phyloP scores from a whole-genome alignment of 2,888 invertebrate genomes.

The Rhaphigaster nebulosa region DNA sequence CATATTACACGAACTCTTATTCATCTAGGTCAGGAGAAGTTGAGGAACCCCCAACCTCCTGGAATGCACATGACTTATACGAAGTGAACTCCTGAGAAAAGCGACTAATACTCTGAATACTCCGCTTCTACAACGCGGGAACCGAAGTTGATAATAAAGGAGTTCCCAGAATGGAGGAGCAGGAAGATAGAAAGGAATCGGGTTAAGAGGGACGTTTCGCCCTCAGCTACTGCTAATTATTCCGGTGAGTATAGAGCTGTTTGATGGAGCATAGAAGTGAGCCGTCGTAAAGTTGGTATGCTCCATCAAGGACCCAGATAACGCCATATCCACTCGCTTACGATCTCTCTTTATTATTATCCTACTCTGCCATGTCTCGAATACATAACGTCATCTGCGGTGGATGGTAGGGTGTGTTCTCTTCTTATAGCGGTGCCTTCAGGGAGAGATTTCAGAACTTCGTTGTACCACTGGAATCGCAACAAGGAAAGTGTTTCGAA shows the following conservation, averaged over 20 bases:
- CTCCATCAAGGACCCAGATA: background rate
- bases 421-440: background rate
- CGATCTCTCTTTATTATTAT: constrained; percentile 7
- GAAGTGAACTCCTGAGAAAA: background rate
- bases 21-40: background rate
- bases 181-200: background rate
- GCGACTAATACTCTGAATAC: background rate
- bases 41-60: background rate
- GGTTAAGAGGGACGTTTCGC: too few relatives aligned
- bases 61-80: constrained; percentile 21
- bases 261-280: background rate
- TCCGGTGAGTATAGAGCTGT: background rate
- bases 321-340: background rate
- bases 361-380: background rate
- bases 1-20: background rate
- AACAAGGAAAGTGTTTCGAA: too few relatives aligned
- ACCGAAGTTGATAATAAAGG: constrained; percentile 17
- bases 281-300: background rate
- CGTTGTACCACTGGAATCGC: background rate
- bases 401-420: background rate
- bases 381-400: background rate
- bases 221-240: background rate
- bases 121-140: too few relatives aligned
- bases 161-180: background rate
- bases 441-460: too few relatives aligned